A percentile compares a stretch with the other conserved stretches of the same genome.
These are phyloP conservation scores for Sebastes hubbsi DNA, from an alignment of 2,797 vertebrate genomes.

Conservation along the genomic window DNA sequence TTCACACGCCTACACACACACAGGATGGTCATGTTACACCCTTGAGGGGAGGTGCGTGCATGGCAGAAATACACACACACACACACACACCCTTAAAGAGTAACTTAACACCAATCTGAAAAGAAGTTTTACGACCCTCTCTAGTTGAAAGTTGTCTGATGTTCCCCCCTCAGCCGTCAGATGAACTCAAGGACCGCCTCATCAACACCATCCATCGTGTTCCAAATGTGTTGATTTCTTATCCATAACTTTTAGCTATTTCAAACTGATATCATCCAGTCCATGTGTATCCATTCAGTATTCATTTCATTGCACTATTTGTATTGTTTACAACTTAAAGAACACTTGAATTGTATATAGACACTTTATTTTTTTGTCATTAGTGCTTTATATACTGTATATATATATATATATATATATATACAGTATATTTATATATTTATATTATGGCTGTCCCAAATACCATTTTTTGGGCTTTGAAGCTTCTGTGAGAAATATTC, in stretches of 20 bases:
- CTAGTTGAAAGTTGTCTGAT: not conserved
- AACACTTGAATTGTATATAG: no score
- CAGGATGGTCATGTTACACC: conserved; percentile 54
- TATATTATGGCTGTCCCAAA: no score
- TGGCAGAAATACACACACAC: not conserved
- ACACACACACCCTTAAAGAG: not conserved
- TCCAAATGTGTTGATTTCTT: not conserved
- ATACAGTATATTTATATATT: no score
- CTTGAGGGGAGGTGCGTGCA: conserved; percentile 34
- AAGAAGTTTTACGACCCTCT: not conserved
- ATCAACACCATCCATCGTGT: not conserved
- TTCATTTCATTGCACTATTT: no score
- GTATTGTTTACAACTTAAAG: no score
- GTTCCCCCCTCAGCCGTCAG: not conserved
- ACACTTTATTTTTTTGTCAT: no score
- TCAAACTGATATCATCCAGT: not conserved
- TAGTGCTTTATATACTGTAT: no score
- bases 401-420: no score
- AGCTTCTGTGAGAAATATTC: no score
- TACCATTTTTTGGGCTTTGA: no score
- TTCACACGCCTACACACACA: conserved; percentile 38
- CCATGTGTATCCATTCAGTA: no score
- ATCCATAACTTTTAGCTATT: not conserved
- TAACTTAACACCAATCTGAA: not conserved
- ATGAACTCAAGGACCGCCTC: not conserved